phyloP scores from a whole-genome alignment of 2,888 invertebrate genomes.

The Mellilla xanthometata region DNA sequence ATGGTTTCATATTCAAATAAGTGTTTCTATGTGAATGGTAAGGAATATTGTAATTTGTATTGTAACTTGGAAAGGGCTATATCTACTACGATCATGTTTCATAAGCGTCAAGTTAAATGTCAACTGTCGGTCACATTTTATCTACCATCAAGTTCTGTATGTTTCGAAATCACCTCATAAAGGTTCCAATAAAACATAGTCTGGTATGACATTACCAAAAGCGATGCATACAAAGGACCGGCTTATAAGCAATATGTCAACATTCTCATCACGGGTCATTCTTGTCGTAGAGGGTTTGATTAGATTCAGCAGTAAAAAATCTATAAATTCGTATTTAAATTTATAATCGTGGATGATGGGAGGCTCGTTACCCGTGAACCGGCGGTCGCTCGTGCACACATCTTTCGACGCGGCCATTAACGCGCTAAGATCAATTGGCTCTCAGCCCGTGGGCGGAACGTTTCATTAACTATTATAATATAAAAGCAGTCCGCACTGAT shows the following conservation, averaged over 20 bases:
- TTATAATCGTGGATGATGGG: conserved; percentile 55
- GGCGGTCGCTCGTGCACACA: conserved; percentile 53
- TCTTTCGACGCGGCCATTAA: conserved; percentile 70
- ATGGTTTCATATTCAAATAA: no score
- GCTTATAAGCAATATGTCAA: conserved; percentile 32
- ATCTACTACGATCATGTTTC: conserved; percentile 19
- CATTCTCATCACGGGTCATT: conserved; percentile 30
- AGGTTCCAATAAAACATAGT: conserved; percentile 25
- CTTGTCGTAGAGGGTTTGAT: conserved; percentile 42
- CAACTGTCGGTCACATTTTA: conserved; percentile 21
- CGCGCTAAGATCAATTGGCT: conserved; percentile 71
- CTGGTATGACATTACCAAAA: conserved; percentile 29
- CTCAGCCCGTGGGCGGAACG: conserved; percentile 69
- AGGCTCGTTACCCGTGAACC: conserved; percentile 48
- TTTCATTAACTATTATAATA: conserved; percentile 78
- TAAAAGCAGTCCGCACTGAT: conserved; percentile 72
- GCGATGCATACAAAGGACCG: conserved; percentile 27
- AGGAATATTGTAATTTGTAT: no score
- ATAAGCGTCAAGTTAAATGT: conserved; percentile 21
- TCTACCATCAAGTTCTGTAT: conserved; percentile 13
- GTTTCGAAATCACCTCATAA: conserved; percentile 19
- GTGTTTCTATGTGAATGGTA: no score
- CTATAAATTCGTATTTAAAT: conserved; percentile 55
- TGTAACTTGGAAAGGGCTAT: conserved; percentile 6
- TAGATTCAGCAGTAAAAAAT: conserved; percentile 48